These are phyloP conservation scores for Chelonus insularis DNA, from an alignment of 1,140 invertebrate species.

Conservation along the genomic window DNA sequence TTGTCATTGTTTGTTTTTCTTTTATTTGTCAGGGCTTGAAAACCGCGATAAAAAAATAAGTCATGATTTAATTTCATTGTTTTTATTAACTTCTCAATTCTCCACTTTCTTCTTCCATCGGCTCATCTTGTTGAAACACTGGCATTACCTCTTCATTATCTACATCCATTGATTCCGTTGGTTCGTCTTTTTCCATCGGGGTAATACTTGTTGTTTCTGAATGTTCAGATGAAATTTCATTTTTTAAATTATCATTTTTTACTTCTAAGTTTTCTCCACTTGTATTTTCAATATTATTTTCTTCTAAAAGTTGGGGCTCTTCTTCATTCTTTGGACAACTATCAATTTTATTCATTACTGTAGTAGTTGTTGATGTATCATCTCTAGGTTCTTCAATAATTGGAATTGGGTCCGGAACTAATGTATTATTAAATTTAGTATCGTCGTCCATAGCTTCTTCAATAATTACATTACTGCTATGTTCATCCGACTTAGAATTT, in stretches of 20 bases:
- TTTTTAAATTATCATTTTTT: neutral
- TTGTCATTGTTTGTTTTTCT: neutral
- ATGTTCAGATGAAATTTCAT: neutral
- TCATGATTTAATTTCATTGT: conserved; percentile 25
- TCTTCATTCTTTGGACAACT: neutral
- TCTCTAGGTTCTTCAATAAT: conserved; percentile 52
- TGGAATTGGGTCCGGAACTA: conserved; percentile 46
- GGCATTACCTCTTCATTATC: conserved; percentile 44
- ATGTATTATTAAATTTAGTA: conserved; percentile 30
- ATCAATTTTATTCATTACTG: neutral
- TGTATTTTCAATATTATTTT: neutral
- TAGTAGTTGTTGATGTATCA: conserved; percentile 6
- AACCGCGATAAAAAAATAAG: conserved; percentile 14
- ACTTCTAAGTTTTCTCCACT: neutral
- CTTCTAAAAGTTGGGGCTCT: too few species aligned
- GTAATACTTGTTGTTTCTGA: neutral
- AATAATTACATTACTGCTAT: neutral
- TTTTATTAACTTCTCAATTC: conserved; percentile 55
- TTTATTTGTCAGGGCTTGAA: neutral
- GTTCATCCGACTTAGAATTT: conserved; percentile 1
- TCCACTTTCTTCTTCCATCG: conserved; percentile 53
- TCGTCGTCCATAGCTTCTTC: conserved; percentile 46
- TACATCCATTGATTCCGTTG: conserved; percentile 54
- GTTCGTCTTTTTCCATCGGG: conserved; percentile 27
- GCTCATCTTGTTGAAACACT: conserved; percentile 44